phyloP scores from a whole-genome alignment of 2,888 invertebrate species.

The Aelia acuminata region DNA sequence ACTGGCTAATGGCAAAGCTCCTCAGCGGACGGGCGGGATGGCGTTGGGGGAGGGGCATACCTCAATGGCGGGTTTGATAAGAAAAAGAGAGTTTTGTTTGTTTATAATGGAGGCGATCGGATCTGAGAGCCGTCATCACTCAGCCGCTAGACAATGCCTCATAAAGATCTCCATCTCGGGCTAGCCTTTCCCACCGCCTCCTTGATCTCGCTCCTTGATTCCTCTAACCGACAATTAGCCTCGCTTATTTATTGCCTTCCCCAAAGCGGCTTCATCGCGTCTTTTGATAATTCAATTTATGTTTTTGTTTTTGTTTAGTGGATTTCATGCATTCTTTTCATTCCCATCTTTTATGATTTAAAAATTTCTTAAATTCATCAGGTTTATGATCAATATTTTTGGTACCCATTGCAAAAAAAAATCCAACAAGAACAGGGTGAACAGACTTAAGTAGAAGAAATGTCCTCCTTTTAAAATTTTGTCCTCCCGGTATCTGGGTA shows the following conservation, averaged over 20 bases:
- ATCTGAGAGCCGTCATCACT: constrained; percentile 48
- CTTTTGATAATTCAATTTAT: constrained; percentile 54
- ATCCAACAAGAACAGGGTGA: too few species aligned
- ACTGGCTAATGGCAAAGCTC: constrained; percentile 29
- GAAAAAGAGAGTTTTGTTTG: constrained; percentile 44
- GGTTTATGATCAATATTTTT: too few species aligned
- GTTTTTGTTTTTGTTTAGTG: background rate
- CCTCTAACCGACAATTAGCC: constrained; percentile 51
- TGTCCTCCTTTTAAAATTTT: too few species aligned
- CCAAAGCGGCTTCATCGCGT: constrained; percentile 40
- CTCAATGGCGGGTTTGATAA: constrained; percentile 31
- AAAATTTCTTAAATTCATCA: too few species aligned
- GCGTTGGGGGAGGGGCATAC: background rate
- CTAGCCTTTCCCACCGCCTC: constrained; percentile 50
- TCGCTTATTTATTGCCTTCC: constrained; percentile 40
- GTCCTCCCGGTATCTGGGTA: too few species aligned
- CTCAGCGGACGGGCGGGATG: background rate
- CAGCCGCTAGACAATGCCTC: constrained; percentile 50
- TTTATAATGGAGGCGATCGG: constrained; percentile 50
- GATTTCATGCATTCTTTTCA: background rate
- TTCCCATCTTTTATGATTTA: background rate
- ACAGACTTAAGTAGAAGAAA: too few species aligned
- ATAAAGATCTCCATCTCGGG: constrained; percentile 57
- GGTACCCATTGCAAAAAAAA: too few species aligned
- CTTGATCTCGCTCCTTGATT: constrained; percentile 39